Conservation (phyloP, 2,113 vertebrate species). For the Furnarius figulus region DNA sequence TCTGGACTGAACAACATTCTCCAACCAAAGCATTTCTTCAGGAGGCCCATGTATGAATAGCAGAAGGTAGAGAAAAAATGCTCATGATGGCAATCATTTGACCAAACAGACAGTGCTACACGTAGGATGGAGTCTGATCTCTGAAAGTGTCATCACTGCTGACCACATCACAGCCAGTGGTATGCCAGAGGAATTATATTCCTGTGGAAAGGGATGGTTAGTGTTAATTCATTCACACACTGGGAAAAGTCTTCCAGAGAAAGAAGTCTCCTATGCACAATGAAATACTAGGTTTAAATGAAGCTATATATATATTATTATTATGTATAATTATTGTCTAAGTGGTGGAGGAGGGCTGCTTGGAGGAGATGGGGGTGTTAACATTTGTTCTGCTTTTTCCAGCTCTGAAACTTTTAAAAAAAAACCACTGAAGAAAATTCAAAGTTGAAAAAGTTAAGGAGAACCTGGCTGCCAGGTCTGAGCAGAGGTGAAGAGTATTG, state of each 20-base stretch:
- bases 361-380: not conserved
- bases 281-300: not conserved
- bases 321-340: not conserved
- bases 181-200: not conserved
- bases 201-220: not conserved
- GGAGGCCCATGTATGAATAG: not conserved
- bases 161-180: not conserved
- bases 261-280: not conserved
- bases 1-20: not conserved
- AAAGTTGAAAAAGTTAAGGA: not conserved
- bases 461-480: not conserved
- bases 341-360: not conserved
- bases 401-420: not conserved
- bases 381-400: not conserved
- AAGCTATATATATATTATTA: not conserved
- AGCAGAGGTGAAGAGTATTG: not conserved
- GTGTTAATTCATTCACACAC: not conserved
- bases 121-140: not conserved
- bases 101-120: not conserved
- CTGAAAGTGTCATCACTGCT: not conserved
- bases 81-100: not conserved
- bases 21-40: not conserved
- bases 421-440: not conserved
- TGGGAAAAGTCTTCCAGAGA: not conserved
- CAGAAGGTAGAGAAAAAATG: not conserved